Evolutionary conservation across 2,888 invertebrate genomes (phyloP).

Genomic region (Rotaria macrura): DNA sequence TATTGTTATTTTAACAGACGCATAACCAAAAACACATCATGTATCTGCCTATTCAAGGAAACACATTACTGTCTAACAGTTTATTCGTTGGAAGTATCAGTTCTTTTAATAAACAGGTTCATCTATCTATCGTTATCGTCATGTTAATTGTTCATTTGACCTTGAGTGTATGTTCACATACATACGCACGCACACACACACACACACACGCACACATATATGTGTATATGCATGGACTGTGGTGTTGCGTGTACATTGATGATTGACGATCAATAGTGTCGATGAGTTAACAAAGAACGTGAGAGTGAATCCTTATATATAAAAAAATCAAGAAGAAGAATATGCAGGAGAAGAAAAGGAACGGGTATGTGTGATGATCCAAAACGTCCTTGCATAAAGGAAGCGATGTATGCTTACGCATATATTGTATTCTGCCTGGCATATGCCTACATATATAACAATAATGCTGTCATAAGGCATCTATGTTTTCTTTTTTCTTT

Average conservation of each 20-base stretch:
- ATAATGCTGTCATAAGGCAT: neutral
- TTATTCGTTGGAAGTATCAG: neutral
- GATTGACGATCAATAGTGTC: neutral
- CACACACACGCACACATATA: too few relatives aligned
- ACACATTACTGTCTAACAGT: neutral
- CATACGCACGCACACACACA: too few relatives aligned
- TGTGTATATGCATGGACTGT: too few relatives aligned
- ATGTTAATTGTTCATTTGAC: constrained; percentile 1
- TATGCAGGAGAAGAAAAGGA: neutral
- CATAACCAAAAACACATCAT: neutral
- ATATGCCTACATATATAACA: neutral
- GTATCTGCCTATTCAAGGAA: neutral
- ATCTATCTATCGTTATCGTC: neutral
- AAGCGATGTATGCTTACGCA: neutral
- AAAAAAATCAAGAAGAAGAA: too few relatives aligned
- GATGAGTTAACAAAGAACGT: neutral
- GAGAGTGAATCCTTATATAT: neutral
- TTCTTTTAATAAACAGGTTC: neutral
- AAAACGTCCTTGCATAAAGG: constrained; percentile 10
- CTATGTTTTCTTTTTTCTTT: neutral
- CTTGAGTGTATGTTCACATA: neutral
- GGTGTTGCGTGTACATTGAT: neutral
- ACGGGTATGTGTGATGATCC: neutral
- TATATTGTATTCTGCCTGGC: neutral
- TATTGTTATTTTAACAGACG: neutral